A percentile compares a stretch with the other conserved stretches of the same genome.
phyloP scores from a whole-genome alignment of 2,888 invertebrate genomes.

The Rhogogaster chlorosoma region DNA sequence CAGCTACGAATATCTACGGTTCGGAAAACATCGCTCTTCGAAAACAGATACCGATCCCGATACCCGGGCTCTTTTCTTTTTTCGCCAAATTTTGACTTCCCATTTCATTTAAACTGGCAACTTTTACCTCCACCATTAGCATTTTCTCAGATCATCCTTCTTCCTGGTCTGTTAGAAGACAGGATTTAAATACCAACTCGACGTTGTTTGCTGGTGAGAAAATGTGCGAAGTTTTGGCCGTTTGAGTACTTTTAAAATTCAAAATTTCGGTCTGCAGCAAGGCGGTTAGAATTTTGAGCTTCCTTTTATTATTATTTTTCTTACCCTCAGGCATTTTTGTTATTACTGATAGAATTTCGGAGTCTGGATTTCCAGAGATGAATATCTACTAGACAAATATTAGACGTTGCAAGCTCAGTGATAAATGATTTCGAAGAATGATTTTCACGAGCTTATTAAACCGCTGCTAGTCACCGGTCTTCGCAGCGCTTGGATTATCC shows the following conservation, averaged over 20 bases:
- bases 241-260: not conserved
- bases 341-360: not conserved
- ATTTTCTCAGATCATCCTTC: not conserved
- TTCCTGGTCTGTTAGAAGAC: not conserved
- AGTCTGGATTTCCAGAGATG: not conserved
- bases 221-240: not conserved
- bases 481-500: not conserved
- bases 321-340: not conserved
- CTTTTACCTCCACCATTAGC: not conserved
- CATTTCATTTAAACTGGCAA: not conserved
- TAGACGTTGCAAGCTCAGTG: not conserved
- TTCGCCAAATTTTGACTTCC: not conserved
- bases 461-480: not conserved
- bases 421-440: not conserved
- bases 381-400: not conserved
- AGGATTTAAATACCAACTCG: not conserved
- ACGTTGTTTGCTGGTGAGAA: not conserved
- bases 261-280: not conserved
- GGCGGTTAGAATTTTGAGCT: not conserved
- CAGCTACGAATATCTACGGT: slow-evolving; percentile 63
- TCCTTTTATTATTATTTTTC: not conserved
- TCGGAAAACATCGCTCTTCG: slow-evolving; percentile 67
- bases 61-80: not conserved
- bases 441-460: not conserved
- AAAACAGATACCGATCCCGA: not conserved